Evolutionary conservation across 2,113 vertebrate genomes (phyloP).

Genomic region (Arenaria interpres): DNA sequence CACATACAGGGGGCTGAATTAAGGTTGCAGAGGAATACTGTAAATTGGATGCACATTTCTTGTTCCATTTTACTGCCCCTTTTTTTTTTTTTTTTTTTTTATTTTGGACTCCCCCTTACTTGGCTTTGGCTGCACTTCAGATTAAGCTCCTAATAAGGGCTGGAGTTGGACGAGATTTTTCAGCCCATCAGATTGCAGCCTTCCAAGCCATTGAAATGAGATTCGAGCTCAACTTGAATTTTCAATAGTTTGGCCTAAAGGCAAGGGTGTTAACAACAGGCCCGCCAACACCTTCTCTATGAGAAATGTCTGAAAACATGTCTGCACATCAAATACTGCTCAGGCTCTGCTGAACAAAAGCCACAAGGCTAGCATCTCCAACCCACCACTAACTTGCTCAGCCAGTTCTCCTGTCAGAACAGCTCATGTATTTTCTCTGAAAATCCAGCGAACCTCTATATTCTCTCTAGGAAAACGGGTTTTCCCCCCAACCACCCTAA

Average conservation of each 20-base stretch:
- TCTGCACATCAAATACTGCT: slow-evolving; percentile 38
- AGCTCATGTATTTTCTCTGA: not conserved
- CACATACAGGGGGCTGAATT: not conserved
- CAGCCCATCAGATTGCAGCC: slow-evolving; percentile 53
- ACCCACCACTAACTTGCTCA: not conserved
- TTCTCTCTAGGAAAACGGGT: not conserved
- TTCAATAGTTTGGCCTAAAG: slow-evolving; percentile 64
- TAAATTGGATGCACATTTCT: slow-evolving; percentile 66
- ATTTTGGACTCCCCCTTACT: not conserved
- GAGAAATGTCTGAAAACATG: slow-evolving; percentile 44
- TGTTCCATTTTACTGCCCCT: slow-evolving; percentile 38
- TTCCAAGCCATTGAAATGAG: slow-evolving; percentile 53
- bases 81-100: not conserved
- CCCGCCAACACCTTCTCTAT: slow-evolving; percentile 60
- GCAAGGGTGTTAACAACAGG: slow-evolving; percentile 62
- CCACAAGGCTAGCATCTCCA: slow-evolving; percentile 35
- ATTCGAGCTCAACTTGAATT: slow-evolving; percentile 63
- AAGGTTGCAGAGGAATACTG: slow-evolving; percentile 41
- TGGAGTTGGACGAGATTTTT: slow-evolving; percentile 41
- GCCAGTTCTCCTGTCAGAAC: not conserved
- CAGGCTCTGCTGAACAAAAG: slow-evolving; percentile 46
- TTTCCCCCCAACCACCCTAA: not conserved
- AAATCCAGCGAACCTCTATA: not conserved
- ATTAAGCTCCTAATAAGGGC: slow-evolving; percentile 66
- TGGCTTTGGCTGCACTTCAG: slow-evolving; percentile 32